Percentiles rank a stretch among this genome's conserved stretches.
Conservation (phyloP, 1,140 invertebrate genomes). For the Neodiprion lecontei region DNA sequence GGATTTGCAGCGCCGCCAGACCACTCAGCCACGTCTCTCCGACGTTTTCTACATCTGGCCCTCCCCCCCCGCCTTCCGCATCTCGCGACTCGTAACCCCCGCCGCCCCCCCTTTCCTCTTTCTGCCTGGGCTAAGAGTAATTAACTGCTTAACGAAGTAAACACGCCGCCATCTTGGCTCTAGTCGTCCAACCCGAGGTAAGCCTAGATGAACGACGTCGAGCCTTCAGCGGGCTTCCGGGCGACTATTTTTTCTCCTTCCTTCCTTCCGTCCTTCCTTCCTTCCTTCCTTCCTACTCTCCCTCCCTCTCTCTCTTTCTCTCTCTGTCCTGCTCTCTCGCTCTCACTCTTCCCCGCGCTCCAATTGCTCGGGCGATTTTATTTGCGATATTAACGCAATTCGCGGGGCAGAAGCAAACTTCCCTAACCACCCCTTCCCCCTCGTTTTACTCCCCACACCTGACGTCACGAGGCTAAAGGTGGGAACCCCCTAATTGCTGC, state of each 20-base stretch:
- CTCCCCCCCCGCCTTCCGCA: background rate
- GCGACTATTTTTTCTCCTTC: background rate
- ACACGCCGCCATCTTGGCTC: slow-evolving; percentile 59
- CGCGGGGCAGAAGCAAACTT: slow-evolving; percentile 44
- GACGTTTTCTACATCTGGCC: slow-evolving; percentile 9
- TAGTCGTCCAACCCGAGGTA: slow-evolving; percentile 14
- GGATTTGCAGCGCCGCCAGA: slow-evolving; percentile 48
- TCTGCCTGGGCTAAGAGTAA: slow-evolving; percentile 47
- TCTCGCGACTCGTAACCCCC: slow-evolving; percentile 33
- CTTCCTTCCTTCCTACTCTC: no score
- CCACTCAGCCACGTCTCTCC: slow-evolving; percentile 33
- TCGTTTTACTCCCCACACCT: slow-evolving; percentile 18
- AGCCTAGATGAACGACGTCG: slow-evolving; percentile 5
- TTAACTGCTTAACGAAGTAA: slow-evolving; percentile 64
- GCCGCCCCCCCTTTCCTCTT: slow-evolving; percentile 17
- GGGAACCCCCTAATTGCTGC: slow-evolving; percentile 15
- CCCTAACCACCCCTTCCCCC: slow-evolving; percentile 31
- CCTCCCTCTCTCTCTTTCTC: slow-evolving; percentile 13
- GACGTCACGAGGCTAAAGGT: slow-evolving; percentile 1
- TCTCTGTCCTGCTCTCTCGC: slow-evolving; percentile 18
- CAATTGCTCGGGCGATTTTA: slow-evolving; percentile 20
- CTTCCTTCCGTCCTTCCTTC: background rate
- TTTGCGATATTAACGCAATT: slow-evolving; percentile 38
- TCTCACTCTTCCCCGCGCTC: slow-evolving; percentile 1
- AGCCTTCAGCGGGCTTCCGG: background rate